phyloP scores from a whole-genome alignment of 2,113 vertebrate species.

The Phylloscopus whistleri region DNA sequence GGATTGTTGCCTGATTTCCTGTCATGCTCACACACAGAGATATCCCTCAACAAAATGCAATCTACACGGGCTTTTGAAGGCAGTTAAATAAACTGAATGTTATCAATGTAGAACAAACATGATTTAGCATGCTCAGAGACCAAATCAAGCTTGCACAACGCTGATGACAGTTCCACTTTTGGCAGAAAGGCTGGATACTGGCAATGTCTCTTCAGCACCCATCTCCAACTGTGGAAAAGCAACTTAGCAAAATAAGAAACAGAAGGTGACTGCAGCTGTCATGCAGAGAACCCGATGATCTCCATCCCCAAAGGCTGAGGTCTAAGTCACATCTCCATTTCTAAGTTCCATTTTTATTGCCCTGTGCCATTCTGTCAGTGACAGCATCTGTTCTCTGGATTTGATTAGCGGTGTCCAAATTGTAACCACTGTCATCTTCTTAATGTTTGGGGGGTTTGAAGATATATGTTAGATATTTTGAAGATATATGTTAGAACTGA shows the following conservation, averaged over 20 bases:
- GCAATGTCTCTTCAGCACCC: not conserved
- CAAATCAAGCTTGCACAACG: not conserved
- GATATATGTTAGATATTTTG: not conserved
- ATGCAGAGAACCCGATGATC: not conserved
- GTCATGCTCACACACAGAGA: not conserved
- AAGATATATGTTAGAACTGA: not conserved
- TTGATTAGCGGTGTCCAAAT: not conserved
- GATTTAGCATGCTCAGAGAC: not conserved
- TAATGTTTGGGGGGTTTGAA: not conserved
- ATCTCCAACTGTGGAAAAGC: not conserved
- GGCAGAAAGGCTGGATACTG: not conserved
- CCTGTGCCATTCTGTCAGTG: not conserved
- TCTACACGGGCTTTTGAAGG: not conserved
- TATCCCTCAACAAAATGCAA: not conserved
- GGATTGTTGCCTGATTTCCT: not conserved
- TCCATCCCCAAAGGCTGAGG: not conserved
- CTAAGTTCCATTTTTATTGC: not conserved
- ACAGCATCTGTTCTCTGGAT: not conserved
- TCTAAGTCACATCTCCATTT: not conserved
- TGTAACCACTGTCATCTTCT: not conserved
- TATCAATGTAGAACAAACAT: not conserved
- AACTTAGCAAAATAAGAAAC: not conserved
- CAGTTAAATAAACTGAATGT: not conserved
- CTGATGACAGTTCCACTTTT: not conserved
- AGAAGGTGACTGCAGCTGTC: not conserved